A percentile compares a stretch with the other conserved stretches of the same genome.
phyloP scores from a whole-genome alignment of 2,113 vertebrate species.

The Dissostichus mawsoni region DNA sequence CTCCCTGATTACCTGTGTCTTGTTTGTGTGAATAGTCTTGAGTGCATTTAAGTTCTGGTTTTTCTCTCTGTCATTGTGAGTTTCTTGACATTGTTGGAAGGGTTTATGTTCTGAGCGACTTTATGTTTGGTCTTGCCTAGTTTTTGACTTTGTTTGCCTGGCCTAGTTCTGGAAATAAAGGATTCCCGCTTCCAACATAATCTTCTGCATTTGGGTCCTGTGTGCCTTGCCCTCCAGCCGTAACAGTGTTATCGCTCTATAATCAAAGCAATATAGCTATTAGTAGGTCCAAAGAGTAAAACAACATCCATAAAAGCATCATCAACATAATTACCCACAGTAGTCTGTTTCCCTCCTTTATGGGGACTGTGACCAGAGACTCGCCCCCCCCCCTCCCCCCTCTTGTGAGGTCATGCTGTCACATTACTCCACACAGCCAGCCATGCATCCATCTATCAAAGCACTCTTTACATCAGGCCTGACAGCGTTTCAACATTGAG shows the following conservation, averaged over 20 bases:
- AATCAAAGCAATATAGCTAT: neutral
- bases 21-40: too few species aligned
- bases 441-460: constrained; percentile 13
- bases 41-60: too few species aligned
- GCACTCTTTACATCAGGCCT: constrained; percentile 4
- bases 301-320: constrained; percentile 10
- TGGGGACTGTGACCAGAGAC: constrained; percentile 3
- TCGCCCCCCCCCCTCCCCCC: neutral
- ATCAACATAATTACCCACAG: constrained; percentile 5
- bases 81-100: too few species aligned
- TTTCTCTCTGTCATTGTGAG: too few species aligned
- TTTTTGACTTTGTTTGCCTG: too few species aligned
- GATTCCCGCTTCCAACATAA: too few species aligned
- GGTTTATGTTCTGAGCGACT: too few species aligned
- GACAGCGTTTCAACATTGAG: constrained; percentile 14
- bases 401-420: neutral
- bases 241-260: neutral
- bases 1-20: too few species aligned
- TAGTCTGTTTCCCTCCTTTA: neutral
- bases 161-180: too few species aligned
- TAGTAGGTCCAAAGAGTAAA: neutral
- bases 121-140: too few species aligned
- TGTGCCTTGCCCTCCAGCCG: too few species aligned
- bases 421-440: constrained; percentile 27
- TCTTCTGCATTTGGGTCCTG: too few species aligned